A percentile compares a stretch with the other conserved stretches of the same genome.
Conservation (phyloP, 35 echinoderm and acorn worm genomes). For the Hemicentrotus pulcherrimus region DNA sequence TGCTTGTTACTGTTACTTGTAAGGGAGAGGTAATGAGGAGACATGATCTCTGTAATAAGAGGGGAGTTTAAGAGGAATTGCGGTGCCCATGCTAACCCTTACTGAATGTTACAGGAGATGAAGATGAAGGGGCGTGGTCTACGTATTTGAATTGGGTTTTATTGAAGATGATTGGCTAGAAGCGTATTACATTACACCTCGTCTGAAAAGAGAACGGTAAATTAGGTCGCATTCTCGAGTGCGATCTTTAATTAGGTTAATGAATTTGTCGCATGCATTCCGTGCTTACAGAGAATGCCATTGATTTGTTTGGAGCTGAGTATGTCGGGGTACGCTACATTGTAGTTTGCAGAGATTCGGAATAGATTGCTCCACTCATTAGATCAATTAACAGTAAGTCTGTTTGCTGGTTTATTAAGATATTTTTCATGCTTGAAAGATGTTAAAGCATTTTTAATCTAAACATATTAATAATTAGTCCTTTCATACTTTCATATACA, state of each 20-base stretch:
- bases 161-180: neutral
- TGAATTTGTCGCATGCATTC: slow-evolving; percentile 17
- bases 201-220: neutral
- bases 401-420: neutral
- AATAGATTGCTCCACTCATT: neutral
- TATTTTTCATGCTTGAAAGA: too few relatives aligned
- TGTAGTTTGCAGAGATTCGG: neutral
- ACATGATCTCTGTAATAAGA: neutral
- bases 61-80: neutral
- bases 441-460: too few relatives aligned
- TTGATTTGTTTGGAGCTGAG: neutral
- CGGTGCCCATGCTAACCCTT: neutral
- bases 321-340: neutral
- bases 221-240: slow-evolving; percentile 10
- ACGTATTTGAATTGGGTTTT: neutral
- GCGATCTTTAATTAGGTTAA: slow-evolving; percentile 19
- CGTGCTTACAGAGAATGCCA: neutral
- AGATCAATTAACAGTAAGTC: neutral
- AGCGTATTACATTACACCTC: neutral
- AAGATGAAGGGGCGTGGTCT: neutral
- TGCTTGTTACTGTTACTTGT: too few relatives aligned
- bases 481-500: too few relatives aligned
- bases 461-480: too few relatives aligned
- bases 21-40: too few relatives aligned
- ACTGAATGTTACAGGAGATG: neutral